Base-by-base conservation (phyloP, 2,888 invertebrate species). In the Oxycera nigricornis region DNA sequence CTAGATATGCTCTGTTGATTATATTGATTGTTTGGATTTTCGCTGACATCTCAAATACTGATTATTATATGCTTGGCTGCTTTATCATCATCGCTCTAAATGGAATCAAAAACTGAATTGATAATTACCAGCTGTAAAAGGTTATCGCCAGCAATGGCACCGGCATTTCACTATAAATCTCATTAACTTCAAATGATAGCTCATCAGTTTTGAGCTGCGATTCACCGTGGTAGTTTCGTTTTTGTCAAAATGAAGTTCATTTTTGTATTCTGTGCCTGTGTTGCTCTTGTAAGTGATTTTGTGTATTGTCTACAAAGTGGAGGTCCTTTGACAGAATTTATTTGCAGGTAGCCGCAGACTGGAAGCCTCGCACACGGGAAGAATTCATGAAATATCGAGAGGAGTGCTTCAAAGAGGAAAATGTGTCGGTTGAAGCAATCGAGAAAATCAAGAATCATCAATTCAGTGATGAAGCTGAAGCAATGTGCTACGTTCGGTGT, bases 401-500 rank as follows among this genome's bases (percentile, higher is more conserved):
- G 2, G 68, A 68, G 2, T 68, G 68, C 22, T 17, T 68, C 1
- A 68, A 46, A 20, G 26, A 35, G 22, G 28, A 50, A 20, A 68
- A 68, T 6, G 68, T 68, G 2, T 22, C 68, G 7, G 50, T 50
- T 2, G 30, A 26, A 30, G 28, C 39, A 11, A 30, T 30, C 4
- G 68, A 46, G n/a, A 30, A 68, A 14, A 11, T 68, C 39, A 68
- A 68, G 1, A 68, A 68, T 14, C 30, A 2, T 9, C 50, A 68
- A 30, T 52, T 30, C 11, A 9, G 9, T 14, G 68, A 52, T 28
- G 52, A 50, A 14, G 6, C 14, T 3, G 46, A 46, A 1, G 68
- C 50, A 1, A 7, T 14, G 14, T 68, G 68, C 68, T 28, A 50
- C 11, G 39, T 68, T 50, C 46, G 68, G 4, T 68, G 68, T 20